Conservation (phyloP, 1,140 invertebrate species). For the Monochamus saltuarius region DNA sequence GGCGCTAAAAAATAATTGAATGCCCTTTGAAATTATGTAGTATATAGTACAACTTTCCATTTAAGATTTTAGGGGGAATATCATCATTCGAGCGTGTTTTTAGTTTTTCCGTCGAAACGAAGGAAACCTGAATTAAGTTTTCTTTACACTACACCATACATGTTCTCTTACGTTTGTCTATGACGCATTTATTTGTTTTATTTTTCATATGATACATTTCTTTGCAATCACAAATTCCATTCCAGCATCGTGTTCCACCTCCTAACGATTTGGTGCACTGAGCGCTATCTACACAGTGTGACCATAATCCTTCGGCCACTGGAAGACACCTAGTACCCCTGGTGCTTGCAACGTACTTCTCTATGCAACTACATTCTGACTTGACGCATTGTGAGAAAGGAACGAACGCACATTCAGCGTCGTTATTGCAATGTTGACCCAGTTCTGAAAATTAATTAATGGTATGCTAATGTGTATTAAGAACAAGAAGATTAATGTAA, state of each 20-base stretch:
- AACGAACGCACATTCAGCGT: slow-evolving; percentile 3
- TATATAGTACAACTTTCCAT: too few species aligned
- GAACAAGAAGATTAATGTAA: too few species aligned
- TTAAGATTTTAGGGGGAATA: too few species aligned
- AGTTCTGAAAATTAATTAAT: slow-evolving; percentile 5
- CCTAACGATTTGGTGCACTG: slow-evolving; percentile 11
- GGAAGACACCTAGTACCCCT: slow-evolving; percentile 1
- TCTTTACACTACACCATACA: too few species aligned
- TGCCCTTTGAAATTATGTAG: too few species aligned
- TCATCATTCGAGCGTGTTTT: too few species aligned
- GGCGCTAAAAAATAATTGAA: too few species aligned
- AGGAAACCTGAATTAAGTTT: too few species aligned
- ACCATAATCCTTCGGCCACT: background rate
- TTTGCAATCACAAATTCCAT: slow-evolving; percentile 23
- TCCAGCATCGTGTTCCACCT: slow-evolving; percentile 15
- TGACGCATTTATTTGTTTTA: slow-evolving; percentile 20
- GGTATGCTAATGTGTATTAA: too few species aligned
- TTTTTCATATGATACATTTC: slow-evolving; percentile 25
- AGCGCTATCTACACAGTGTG: slow-evolving; percentile 2
- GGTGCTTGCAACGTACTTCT: slow-evolving; percentile 3
- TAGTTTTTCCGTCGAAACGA: too few species aligned
- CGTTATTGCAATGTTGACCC: slow-evolving; percentile 1
- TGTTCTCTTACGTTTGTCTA: slow-evolving; percentile 23
- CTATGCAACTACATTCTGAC: slow-evolving; percentile 1
- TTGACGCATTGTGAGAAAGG: slow-evolving; percentile 5